phyloP scores from a whole-genome alignment of 2,888 invertebrate genomes.

The Caradrina clavipalpis region DNA sequence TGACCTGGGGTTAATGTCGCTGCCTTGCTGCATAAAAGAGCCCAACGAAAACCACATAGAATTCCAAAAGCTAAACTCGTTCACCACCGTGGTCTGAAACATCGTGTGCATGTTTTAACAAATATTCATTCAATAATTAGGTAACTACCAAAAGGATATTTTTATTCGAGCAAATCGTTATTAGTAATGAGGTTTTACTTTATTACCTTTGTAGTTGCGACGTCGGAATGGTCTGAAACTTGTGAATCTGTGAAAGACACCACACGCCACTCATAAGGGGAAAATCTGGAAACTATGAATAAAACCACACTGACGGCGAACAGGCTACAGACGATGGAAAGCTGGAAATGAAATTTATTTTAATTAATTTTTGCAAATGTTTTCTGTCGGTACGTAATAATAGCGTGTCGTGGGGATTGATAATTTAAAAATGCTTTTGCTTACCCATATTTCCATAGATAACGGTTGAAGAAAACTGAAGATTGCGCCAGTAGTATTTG shows the following conservation, averaged over 20 bases:
- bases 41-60: conserved; percentile 99
- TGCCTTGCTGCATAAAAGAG: conserved; percentile 99
- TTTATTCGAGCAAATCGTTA: neutral
- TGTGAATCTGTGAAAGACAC: conserved; percentile 83
- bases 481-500: conserved; percentile 95
- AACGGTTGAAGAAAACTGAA: conserved; percentile 94
- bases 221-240: conserved; percentile 75
- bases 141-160: conserved; percentile 7
- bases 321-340: conserved; percentile 95
- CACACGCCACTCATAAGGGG: conserved; percentile 98
- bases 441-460: conserved; percentile 96
- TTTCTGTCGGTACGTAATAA: no score
- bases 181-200: neutral
- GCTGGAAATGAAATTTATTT: conserved; percentile 77
- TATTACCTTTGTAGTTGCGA: conserved; percentile 75
- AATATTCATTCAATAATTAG: conserved; percentile 51
- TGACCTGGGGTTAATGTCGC: conserved; percentile 98
- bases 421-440: conserved; percentile 61
- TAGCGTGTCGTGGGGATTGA: neutral
- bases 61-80: conserved; percentile 98
- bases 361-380: neutral
- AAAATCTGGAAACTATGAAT: conserved; percentile 98
- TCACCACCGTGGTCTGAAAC: conserved; percentile 93
- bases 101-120: conserved; percentile 50
- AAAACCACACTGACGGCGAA: conserved; percentile 98